Conservation (phyloP, 1,140 invertebrate species). For the Diploscapter pachys region DNA sequence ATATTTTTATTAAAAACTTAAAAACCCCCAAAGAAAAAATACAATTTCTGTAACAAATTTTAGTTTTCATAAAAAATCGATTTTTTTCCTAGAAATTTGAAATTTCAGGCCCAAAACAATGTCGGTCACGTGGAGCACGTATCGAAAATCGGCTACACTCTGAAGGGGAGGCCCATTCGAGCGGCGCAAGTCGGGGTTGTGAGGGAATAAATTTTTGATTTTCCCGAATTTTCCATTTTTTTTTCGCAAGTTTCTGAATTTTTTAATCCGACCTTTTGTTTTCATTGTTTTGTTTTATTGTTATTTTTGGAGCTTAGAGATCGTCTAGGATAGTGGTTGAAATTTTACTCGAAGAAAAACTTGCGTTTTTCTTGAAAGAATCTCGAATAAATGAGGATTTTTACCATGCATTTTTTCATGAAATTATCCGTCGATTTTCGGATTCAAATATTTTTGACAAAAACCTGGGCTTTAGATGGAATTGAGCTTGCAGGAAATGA, state of each 20-base stretch:
- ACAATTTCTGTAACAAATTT: constrained; percentile 1
- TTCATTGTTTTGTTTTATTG: neutral
- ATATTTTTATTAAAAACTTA: neutral
- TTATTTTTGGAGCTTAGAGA: neutral
- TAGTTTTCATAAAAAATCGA: constrained; percentile 62
- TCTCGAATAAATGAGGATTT: too few relatives aligned
- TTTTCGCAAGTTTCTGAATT: neutral
- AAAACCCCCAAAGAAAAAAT: neutral
- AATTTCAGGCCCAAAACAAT: constrained; percentile 59
- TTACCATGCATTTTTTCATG: too few relatives aligned
- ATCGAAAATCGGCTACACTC: constrained; percentile 89
- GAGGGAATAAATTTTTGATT: constrained; percentile 22
- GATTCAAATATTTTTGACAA: too few relatives aligned
- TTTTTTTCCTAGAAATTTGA: constrained; percentile 1
- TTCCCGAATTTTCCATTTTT: constrained; percentile 10
- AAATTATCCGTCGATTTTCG: too few relatives aligned
- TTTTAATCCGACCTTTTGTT: neutral
- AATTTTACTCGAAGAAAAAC: too few relatives aligned
- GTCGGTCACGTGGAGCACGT: constrained; percentile 83
- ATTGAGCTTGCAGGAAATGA: too few relatives aligned
- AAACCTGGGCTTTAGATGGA: too few relatives aligned
- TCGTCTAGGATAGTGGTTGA: too few relatives aligned
- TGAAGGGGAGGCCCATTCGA: constrained; percentile 85
- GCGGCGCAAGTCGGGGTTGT: constrained; percentile 91
- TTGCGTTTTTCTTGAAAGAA: too few relatives aligned